Base-by-base conservation (phyloP, 1,140 invertebrate species). In the Onthophagus taurus region DNA sequence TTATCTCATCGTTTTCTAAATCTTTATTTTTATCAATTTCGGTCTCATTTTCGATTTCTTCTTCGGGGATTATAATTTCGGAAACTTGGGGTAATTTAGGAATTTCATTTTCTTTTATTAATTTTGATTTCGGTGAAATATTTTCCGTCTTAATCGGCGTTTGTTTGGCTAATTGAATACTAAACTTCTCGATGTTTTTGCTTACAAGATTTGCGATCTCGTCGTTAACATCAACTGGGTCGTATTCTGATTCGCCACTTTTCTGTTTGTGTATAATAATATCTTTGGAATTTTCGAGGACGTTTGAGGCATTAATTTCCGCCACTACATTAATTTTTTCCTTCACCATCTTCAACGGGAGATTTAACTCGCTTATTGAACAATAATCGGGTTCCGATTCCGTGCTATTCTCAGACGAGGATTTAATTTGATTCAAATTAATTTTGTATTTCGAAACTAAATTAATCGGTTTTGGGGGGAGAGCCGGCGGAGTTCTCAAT, bases 381-480 rank as follows among this genome's bases (percentile, higher is more conserved):
- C 74, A 76, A 65, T 76, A 76, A 63, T 76, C 74, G 47, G 74
- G 74, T 63, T 76, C 74, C 47, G 69, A 58, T 59, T 72, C 61
- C 58, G 65, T 54, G 61, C 63, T 45, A 29, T 48, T 36, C 4
- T 48, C 44, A 17, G 35, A 51, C 7, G 24, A 7, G 11, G 23
- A 12, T 36, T 52, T 45, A 37, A 47, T 44, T 29, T 54, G 38
- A 14, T 31, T 11, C 26, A 23, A 44, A 39, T 54, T 71, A 55
- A 67, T 61, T 65, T 73, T 74, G 57, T 68, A 71, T 72, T 71
- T 81, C 60, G 68, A 74, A 64, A 63, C 71, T 58, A 72, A 70
- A 70, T 71, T 81, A 62, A 74, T 71, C 50, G 80, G 80, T 58
- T 83, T 82, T 13, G 79, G 80, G 9, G 79, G 79, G 42, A 82